Percentiles rank a stretch among this genome's conserved stretches.
phyloP scores from a whole-genome alignment of 2,113 vertebrate genomes.

The Scatophagus argus region DNA sequence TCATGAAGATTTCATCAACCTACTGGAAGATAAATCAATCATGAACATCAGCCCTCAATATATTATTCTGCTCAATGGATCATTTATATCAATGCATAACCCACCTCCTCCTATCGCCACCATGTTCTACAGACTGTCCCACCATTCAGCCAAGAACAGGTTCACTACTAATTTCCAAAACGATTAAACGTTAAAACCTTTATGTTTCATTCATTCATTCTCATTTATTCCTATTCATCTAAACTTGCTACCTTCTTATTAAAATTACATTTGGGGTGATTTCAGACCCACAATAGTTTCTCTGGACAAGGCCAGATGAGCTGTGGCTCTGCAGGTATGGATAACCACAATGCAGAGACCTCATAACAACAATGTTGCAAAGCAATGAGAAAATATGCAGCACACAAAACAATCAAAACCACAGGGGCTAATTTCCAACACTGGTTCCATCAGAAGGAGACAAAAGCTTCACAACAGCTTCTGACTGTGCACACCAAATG shows the following conservation, averaged over 20 bases:
- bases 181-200: background rate
- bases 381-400: background rate
- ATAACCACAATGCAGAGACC: background rate
- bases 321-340: background rate
- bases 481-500: background rate
- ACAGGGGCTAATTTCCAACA: background rate
- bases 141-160: no score
- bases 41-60: background rate
- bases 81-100: no score
- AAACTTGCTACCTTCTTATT: background rate
- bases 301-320: background rate
- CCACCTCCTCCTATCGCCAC: background rate
- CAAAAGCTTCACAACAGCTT: no score
- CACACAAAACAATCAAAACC: background rate
- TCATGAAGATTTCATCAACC: no score
- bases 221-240: background rate
- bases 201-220: background rate
- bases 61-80: background rate
- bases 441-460: no score
- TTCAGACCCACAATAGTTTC: background rate
- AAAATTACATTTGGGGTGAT: background rate
- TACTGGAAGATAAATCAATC: no score
- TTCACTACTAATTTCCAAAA: no score
- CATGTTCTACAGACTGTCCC: no score
- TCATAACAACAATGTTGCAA: background rate